Conservation (phyloP, 2,113 vertebrate species). For the Lepus americanus region DNA sequence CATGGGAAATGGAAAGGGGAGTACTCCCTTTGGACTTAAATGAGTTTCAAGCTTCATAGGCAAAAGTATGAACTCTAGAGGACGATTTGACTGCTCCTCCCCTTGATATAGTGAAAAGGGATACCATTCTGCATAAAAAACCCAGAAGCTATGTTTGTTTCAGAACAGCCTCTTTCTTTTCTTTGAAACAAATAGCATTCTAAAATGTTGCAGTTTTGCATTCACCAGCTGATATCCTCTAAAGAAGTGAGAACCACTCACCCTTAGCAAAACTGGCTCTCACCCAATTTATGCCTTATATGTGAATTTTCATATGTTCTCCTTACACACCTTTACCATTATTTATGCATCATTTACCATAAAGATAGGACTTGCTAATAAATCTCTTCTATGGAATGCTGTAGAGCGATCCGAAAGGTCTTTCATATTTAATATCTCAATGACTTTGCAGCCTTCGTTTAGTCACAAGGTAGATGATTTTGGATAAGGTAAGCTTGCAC, state of each 20-base stretch:
- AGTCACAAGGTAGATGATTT: constrained; percentile 76
- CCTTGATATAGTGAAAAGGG: constrained; percentile 69
- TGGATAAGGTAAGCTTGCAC: constrained; percentile 56
- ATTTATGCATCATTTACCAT: constrained; percentile 86
- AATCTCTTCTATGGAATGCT: constrained; percentile 81
- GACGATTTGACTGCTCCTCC: constrained; percentile 56
- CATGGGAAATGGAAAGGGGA: neutral
- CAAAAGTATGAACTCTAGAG: constrained; percentile 51
- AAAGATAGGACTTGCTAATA: constrained; percentile 82
- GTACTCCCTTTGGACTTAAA: constrained; percentile 37
- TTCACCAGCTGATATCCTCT: constrained; percentile 73
- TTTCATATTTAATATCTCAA: constrained; percentile 82
- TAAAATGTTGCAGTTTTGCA: constrained; percentile 77
- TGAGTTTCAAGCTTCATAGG: constrained; percentile 6
- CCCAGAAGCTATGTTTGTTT: constrained; percentile 67
- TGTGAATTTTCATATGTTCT: constrained; percentile 80
- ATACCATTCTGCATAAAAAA: constrained; percentile 46
- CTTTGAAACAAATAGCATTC: constrained; percentile 70
- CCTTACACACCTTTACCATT: constrained; percentile 83
- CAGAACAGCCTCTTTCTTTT: constrained; percentile 75
- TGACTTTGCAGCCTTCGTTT: constrained; percentile 77
- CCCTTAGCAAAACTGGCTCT: constrained; percentile 83
- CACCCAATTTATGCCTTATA: constrained; percentile 79
- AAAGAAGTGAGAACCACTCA: constrained; percentile 83
- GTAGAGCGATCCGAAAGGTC: constrained; percentile 73